Conservation (phyloP, 2,113 vertebrate species). For the Bos indicus region DNA sequence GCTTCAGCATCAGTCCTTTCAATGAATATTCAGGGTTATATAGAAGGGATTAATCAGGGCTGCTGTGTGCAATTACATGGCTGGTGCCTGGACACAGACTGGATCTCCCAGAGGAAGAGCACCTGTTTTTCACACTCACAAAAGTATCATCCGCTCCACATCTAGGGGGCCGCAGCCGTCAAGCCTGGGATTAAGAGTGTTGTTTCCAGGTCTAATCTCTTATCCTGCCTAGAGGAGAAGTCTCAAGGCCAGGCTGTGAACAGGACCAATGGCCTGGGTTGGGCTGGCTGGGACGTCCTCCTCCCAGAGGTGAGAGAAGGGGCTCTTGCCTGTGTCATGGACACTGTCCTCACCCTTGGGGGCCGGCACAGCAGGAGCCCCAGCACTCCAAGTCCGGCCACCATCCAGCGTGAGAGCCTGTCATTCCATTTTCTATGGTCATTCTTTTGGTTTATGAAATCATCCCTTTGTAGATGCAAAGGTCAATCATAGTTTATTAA, state of each 20-base stretch:
- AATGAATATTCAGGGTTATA: neutral
- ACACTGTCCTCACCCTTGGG: neutral
- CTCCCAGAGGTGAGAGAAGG: neutral
- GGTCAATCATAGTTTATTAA: neutral
- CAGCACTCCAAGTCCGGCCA: neutral
- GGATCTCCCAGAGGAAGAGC: neutral
- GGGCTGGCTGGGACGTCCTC: neutral
- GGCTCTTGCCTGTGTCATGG: neutral
- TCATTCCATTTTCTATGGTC: neutral
- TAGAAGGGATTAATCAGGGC: neutral
- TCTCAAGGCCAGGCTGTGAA: neutral
- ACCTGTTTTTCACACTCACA: neutral
- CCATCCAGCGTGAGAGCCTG: neutral
- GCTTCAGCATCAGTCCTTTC: neutral
- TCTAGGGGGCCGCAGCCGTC: neutral
- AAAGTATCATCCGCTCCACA: neutral
- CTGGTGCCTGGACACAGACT: neutral
- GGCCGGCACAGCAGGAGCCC: neutral
- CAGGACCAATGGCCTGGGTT: neutral
- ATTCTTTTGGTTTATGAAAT: neutral
- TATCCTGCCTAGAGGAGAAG: neutral
- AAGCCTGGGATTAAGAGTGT: neutral
- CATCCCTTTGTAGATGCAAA: neutral
- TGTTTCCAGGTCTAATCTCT: neutral
- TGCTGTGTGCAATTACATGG: neutral